Evolutionary conservation across 2,888 invertebrate genomes (phyloP), one percentile per base, ranked within the genome.

Genomic region (Dioctria rufipes): DNA sequence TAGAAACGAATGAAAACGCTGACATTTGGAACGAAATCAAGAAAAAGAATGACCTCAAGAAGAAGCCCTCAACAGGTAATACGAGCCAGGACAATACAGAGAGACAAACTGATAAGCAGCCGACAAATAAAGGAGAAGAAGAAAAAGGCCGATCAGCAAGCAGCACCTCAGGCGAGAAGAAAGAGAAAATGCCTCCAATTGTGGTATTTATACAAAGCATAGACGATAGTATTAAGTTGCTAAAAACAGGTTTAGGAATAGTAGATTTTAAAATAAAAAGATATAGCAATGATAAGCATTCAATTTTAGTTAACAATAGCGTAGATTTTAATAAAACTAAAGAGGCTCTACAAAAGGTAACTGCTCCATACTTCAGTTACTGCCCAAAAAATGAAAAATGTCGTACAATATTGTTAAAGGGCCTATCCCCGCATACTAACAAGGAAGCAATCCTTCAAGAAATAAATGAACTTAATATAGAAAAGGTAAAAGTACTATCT

Each of bases 241-340:
- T 67, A n/a, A 67, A 46, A 13, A 37, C 11, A 67, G 39, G 9
- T 46, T 8, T n/a, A 67, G 43, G 39, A 46, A 13, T 49, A n/a
- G 11, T 11, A n/a, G 43, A 67, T n/a, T 67, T 42, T 67, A 11
- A 40, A 5, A n/a, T 42, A 8, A 39, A 42, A 46, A 40, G 37
- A 4, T 25, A n/a, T 25, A 67, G 43, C 43, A 67, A 46, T 6
- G 5, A 49, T 25, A 46, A 46, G 5, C 46, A 42, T 46, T 49
- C 6, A n/a, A 25, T 67, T 13, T 13, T 49, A 8, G 46, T 67
- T 9, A 8, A 43, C 43, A 67, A 8, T 46, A 67, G 13, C 4
- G 25, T 43, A n/a, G 11, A 49, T 49, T 67, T 8, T 58, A 11
- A 67, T 49, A 13, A 67, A 13, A 46, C 37, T 49, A 67, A 67